These are phyloP conservation scores for Hartigia nigra DNA, from an alignment of 2,888 invertebrate genomes.

Conservation along the genomic window DNA sequence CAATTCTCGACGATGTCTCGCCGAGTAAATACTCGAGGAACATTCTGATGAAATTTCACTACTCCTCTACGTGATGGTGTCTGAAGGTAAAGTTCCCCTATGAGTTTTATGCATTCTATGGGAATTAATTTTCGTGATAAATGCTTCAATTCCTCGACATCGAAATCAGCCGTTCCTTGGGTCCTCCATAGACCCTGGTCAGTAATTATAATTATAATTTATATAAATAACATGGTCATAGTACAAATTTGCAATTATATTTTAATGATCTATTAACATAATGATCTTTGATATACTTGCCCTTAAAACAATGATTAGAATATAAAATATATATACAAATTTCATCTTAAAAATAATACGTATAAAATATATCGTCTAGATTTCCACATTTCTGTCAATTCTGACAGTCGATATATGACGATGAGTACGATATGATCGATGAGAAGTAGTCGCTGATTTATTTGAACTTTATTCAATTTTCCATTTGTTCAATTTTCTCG, in stretches of 20 bases:
- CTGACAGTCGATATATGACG: slow-evolving; percentile 13
- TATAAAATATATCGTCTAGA: slow-evolving; percentile 32
- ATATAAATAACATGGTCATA: neutral
- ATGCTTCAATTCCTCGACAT: neutral
- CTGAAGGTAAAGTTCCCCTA: slow-evolving; percentile 33
- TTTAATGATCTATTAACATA: neutral
- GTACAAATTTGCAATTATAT: neutral
- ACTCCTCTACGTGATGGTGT: slow-evolving; percentile 13
- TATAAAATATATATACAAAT: slow-evolving; percentile 39
- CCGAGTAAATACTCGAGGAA: neutral
- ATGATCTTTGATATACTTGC: slow-evolving; percentile 1
- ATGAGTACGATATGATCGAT: neutral
- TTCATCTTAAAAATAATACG: slow-evolving; percentile 41
- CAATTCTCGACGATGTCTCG: neutral
- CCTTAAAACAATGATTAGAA: slow-evolving; percentile 34
- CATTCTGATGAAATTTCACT: neutral
- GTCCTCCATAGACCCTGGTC: neutral
- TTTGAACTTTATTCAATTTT: neutral
- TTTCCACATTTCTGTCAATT: slow-evolving; percentile 31
- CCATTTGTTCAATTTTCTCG: neutral
- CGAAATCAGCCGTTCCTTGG: neutral
- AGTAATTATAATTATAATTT: neutral
- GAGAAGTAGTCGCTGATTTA: neutral
- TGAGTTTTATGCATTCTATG: slow-evolving; percentile 38
- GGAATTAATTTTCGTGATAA: slow-evolving; percentile 32